Percentiles rank a stretch among this genome's conserved stretches.
phyloP scores from a whole-genome alignment of 2,113 vertebrate species.

The rabbit (Oryctolagus cuniculus) region DNA sequence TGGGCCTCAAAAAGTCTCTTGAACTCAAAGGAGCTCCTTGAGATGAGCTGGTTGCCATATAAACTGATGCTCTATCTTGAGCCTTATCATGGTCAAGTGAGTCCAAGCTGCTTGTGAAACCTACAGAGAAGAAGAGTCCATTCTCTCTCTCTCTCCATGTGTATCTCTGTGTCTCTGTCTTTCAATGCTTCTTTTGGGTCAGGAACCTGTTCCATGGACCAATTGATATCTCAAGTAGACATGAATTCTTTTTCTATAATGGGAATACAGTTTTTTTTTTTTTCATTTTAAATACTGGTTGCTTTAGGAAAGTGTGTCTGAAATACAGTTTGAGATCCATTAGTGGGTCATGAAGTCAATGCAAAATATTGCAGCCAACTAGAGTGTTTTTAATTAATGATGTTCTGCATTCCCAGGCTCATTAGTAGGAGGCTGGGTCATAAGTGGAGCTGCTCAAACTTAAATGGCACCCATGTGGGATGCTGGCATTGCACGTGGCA shows the following conservation, averaged over 20 bases:
- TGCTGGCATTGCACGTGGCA: no score
- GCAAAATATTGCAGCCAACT: neutral
- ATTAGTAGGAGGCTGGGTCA: no score
- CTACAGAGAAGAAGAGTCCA: neutral
- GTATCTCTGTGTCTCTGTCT: neutral
- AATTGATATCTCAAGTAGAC: neutral
- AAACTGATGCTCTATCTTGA: neutral
- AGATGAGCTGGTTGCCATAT: neutral
- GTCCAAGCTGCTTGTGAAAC: neutral
- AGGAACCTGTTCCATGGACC: neutral
- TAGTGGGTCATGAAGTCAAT: conserved; percentile 23
- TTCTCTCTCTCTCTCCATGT: neutral
- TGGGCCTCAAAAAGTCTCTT: neutral
- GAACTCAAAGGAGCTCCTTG: neutral
- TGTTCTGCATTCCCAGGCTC: no score
- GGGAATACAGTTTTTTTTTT: neutral
- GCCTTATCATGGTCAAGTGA: neutral
- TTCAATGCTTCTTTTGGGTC: neutral
- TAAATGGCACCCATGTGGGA: no score
- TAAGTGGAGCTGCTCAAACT: no score
- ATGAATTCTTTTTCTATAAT: neutral
- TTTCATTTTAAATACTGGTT: neutral
- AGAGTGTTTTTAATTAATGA: neutral
- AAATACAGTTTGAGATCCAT: neutral
- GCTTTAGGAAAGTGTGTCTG: neutral